Evolutionary conservation across 2,797 vertebrate genomes (phyloP), one percentile per base, ranked within the genome.

Genomic region (Peromyscus nudipes): DNA sequence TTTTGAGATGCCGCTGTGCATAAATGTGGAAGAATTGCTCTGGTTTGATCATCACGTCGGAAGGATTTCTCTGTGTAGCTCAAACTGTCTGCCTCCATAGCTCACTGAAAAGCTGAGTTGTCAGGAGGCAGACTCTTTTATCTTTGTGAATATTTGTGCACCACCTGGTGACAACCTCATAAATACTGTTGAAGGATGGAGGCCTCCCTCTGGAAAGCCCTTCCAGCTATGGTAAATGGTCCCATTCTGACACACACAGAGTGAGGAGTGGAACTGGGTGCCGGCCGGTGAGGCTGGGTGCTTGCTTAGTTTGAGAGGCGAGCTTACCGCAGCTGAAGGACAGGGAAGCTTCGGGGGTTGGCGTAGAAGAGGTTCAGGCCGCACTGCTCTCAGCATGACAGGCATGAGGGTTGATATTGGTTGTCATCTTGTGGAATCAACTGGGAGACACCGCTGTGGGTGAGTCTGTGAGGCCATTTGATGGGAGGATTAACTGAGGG

Each of bases 31-130:
- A 90, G 79, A 64, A 25, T 80, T 87, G 62, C 65, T 91, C 84
- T 27, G 23, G 43, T 80, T 94, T 88, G 55, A 76, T 88, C 49
- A 60, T 11, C 16, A 37, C 5, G 21, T 76, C 90, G 71, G 76
- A 46, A 88, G 88, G 79, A 92, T 94, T 94, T 92, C 92, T 93
- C 86, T 88, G 43, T 87, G 71, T 69, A 81, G 34, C 76, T 67
- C 2, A 87, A 92, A 49, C 86, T 89, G 83, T 87, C 71, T 75
- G 13, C 34, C 21, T 71, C 60, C 52, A 37, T 1, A 89, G 83
- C 73, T 84, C 67, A 40, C 86, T 64, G 19, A 65, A 88, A 89
- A 75, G 84, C 80, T 57, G 49, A 71, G 75, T 25, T 46, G 55
- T 82, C 46, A 46, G 40, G 55, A 79, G 84, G 62, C 87, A 93